These are phyloP conservation scores for Sylvia atricapilla DNA, from an alignment of 2,113 vertebrate species.

Conservation along the genomic window DNA sequence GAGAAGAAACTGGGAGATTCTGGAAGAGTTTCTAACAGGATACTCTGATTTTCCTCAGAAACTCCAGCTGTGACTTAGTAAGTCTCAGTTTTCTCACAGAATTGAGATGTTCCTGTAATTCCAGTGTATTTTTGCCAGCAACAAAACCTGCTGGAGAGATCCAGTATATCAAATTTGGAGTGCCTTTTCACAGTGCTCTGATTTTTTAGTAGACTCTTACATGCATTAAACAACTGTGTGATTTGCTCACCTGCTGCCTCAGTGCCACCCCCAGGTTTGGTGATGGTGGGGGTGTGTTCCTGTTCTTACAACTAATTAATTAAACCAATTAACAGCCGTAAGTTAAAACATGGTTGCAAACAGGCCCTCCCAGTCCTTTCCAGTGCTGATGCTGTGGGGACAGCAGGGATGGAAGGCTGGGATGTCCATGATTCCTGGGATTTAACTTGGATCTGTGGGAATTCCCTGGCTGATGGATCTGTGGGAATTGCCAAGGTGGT, in stretches of 20 bases:
- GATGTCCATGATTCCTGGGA: background rate
- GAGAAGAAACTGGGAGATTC: background rate
- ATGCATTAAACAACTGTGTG: background rate
- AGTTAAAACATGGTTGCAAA: background rate
- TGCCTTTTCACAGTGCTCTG: background rate
- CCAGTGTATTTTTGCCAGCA: background rate
- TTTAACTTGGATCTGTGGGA: fast-evolving
- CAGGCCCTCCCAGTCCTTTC: background rate
- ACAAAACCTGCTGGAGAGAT: background rate
- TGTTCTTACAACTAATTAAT: background rate
- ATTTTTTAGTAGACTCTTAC: background rate
- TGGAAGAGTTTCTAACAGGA: background rate
- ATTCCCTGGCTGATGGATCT: background rate
- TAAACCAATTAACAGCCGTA: background rate
- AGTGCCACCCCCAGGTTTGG: background rate
- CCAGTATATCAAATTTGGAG: background rate
- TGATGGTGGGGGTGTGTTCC: background rate
- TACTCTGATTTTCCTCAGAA: background rate
- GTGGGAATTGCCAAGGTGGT: too few species aligned
- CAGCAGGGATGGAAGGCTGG: background rate
- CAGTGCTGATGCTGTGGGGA: fast-evolving
- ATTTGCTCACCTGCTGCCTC: background rate
- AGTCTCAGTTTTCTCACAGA: background rate
- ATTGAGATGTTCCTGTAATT: background rate
- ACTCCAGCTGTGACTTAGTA: background rate